phyloP scores from a whole-genome alignment of 2,888 invertebrate species.

The Troides helena region DNA sequence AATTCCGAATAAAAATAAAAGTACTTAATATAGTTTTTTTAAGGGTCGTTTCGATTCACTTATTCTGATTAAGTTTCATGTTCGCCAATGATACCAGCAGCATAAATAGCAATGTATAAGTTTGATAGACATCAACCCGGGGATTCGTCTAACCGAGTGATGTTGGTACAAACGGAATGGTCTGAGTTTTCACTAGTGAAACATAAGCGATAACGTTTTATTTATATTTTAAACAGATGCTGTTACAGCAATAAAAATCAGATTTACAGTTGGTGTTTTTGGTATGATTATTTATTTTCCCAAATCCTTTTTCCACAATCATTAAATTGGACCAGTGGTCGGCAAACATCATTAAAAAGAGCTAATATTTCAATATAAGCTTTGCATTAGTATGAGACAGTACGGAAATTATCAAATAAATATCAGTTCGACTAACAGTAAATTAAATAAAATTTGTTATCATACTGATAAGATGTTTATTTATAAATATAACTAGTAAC shows the following conservation, averaged over 20 bases:
- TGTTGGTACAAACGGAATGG: conserved; percentile 61
- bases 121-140: conserved; percentile 43
- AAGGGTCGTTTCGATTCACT: conserved; percentile 48
- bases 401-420: no score
- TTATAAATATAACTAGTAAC: no score
- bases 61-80: conserved; percentile 30
- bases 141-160: conserved; percentile 36
- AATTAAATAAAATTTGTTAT: no score
- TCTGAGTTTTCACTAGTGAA: conserved; percentile 71
- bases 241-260: conserved; percentile 79
- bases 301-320: not conserved
- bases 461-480: no score
- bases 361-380: no score
- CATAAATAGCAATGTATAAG: conserved; percentile 42
- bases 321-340: no score
- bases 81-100: conserved; percentile 36
- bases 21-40: conserved; percentile 68
- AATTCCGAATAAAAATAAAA: conserved; percentile 35
- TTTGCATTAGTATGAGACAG: no score
- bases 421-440: no score
- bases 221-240: conserved; percentile 75
- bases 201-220: conserved; percentile 70
- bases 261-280: conserved; percentile 56
- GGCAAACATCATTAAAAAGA: no score
- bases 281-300: conserved; percentile 33